Percentiles rank a stretch among this genome's conserved stretches.
These are phyloP conservation scores for Tapera naevia DNA, from an alignment of 2,797 vertebrate species.

Conservation along the genomic window DNA sequence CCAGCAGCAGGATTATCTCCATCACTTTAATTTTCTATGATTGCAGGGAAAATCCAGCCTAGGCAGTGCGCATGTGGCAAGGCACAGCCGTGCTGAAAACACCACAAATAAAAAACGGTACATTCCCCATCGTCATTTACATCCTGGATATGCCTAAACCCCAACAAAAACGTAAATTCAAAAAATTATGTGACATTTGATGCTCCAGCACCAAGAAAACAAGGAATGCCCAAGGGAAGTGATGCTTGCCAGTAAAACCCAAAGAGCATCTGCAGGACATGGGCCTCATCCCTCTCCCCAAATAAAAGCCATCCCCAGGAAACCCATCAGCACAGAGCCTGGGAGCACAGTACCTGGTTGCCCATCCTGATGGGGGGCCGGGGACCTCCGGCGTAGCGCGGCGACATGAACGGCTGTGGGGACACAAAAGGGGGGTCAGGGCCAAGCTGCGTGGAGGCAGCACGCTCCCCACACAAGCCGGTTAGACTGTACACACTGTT, in stretches of 20 bases:
- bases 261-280: too few species aligned
- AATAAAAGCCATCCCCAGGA: too few species aligned
- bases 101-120: background rate
- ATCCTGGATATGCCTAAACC: too few species aligned
- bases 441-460: conserved; percentile 65
- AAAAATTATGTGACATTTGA: too few species aligned
- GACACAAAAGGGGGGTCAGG: conserved; percentile 75
- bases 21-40: conserved; percentile 67
- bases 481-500: background rate
- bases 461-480: conserved; percentile 47
- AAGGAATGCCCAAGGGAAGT: too few species aligned
- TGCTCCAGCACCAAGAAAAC: too few species aligned
- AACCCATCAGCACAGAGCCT: too few species aligned
- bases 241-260: too few species aligned
- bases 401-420: conserved; percentile 97
- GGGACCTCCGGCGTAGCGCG: conserved; percentile 94
- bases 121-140: background rate
- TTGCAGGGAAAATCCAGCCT: conserved; percentile 42
- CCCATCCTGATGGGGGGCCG: too few species aligned
- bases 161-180: too few species aligned
- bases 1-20: conserved; percentile 63
- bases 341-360: too few species aligned
- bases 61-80: background rate
- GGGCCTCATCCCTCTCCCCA: too few species aligned
- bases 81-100: background rate